These are phyloP conservation scores for Microtus oregoni DNA, from an alignment of 2,113 vertebrate species.

Conservation along the genomic window DNA sequence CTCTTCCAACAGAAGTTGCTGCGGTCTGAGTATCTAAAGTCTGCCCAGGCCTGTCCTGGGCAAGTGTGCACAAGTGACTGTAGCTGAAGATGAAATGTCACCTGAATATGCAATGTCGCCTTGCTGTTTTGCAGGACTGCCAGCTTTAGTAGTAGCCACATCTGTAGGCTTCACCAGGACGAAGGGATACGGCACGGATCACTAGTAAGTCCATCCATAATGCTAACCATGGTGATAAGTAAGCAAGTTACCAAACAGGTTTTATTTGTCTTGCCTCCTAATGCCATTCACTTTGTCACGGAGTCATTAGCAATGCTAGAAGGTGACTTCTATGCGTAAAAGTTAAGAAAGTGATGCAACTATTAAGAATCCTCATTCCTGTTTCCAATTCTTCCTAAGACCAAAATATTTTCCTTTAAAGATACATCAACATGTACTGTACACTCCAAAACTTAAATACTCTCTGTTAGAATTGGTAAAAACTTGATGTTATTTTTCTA, in stretches of 20 bases:
- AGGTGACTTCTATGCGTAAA: neutral
- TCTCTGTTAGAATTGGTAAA: neutral
- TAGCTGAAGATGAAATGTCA: neutral
- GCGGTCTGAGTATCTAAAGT: slow-evolving; percentile 15
- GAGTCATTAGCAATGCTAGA: slow-evolving; percentile 1
- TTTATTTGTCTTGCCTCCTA: neutral
- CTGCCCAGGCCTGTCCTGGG: slow-evolving; percentile 48
- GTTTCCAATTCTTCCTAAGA: neutral
- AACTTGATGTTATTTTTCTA: neutral
- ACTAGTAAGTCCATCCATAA: slow-evolving; percentile 94
- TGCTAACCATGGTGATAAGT: slow-evolving; percentile 66
- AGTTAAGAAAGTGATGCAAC: neutral
- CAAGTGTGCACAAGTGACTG: neutral
- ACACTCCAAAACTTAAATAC: neutral
- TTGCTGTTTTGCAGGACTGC: slow-evolving; percentile 92
- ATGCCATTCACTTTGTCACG: neutral
- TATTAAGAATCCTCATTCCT: neutral
- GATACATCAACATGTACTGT: neutral
- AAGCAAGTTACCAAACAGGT: neutral
- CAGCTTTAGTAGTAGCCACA: slow-evolving; percentile 98
- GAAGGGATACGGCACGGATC: slow-evolving; percentile 97
- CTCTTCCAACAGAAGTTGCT: slow-evolving; percentile 51
- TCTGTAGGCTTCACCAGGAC: slow-evolving; percentile 99
- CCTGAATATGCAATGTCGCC: slow-evolving; percentile 1
- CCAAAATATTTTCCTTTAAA: neutral